Percentiles rank a stretch among this genome's conserved stretches.
phyloP scores from a whole-genome alignment of 2,113 vertebrate genomes.

The Cyrtonyx montezumae region DNA sequence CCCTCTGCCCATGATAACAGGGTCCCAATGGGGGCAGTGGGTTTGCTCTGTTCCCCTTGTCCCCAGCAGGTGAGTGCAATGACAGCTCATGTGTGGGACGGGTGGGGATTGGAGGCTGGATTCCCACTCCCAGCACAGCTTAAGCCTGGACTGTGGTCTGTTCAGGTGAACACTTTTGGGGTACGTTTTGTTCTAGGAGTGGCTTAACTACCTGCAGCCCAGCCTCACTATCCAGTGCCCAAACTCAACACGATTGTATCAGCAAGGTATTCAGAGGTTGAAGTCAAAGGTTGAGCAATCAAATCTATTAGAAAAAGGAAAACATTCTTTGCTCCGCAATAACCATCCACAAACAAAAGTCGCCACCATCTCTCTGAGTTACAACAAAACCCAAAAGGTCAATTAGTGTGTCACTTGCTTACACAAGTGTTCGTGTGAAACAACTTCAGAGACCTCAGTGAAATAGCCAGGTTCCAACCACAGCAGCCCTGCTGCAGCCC shows the following conservation, averaged over 20 bases:
- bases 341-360: not conserved
- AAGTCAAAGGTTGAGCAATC: not conserved
- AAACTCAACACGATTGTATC: not conserved
- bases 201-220: not conserved
- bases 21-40: not conserved
- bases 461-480: not conserved
- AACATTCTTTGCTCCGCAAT: not conserved
- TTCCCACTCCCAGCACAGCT: not conserved
- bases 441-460: not conserved
- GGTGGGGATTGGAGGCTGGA: rapidly evolving
- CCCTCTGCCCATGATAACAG: not conserved
- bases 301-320: not conserved
- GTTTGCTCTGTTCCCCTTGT: not conserved
- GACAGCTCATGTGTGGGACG: not conserved
- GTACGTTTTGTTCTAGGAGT: not conserved
- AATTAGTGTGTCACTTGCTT: rapidly evolving
- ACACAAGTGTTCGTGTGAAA: not conserved
- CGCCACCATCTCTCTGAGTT: not conserved
- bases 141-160: not conserved
- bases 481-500: not conserved
- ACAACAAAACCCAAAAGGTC: not conserved
- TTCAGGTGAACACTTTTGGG: not conserved
- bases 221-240: not conserved
- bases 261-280: not conserved
- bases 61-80: not conserved